Conservation (phyloP, 2,797 vertebrate genomes). For the Gobionotothen gibberifrons region DNA sequence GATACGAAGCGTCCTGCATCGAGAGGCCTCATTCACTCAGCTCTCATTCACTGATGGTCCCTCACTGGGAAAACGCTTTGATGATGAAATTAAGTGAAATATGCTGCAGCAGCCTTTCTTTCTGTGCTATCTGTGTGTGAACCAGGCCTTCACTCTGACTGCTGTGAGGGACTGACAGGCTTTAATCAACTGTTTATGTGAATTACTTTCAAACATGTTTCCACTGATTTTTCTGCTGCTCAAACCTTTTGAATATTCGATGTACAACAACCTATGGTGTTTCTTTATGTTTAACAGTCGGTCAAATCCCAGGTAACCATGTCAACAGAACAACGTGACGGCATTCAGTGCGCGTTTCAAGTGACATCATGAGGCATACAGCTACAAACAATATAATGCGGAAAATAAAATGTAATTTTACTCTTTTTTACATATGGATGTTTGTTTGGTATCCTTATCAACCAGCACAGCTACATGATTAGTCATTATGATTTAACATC, state of each 20-base stretch:
- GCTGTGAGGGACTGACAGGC: conserved; percentile 35
- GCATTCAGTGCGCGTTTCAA: neutral
- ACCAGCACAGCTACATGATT: neutral
- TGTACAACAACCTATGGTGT: conserved; percentile 21
- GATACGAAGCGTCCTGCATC: conserved; percentile 51
- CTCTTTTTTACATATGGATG: neutral
- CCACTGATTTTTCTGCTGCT: conserved; percentile 50
- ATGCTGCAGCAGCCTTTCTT: conserved; percentile 43
- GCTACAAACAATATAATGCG: neutral
- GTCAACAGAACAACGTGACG: conserved; percentile 4
- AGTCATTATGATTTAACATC: neutral
- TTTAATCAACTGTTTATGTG: conserved; percentile 62
- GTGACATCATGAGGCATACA: neutral
- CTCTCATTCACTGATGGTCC: conserved; percentile 48
- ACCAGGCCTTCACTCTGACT: conserved; percentile 41
- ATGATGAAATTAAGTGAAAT: conserved; percentile 84
- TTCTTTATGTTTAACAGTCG: conserved; percentile 25
- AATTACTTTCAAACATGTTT: conserved; percentile 46
- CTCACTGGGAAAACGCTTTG: conserved; percentile 58
- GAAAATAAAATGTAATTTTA: neutral
- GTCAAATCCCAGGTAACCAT: conserved; percentile 2
- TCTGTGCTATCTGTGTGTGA: conserved; percentile 54
- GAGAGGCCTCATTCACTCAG: conserved; percentile 44
- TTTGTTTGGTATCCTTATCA: neutral
- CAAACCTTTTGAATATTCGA: conserved; percentile 50